Conservation (phyloP, 2,888 invertebrate species). For the Himalopsyche japonica region DNA sequence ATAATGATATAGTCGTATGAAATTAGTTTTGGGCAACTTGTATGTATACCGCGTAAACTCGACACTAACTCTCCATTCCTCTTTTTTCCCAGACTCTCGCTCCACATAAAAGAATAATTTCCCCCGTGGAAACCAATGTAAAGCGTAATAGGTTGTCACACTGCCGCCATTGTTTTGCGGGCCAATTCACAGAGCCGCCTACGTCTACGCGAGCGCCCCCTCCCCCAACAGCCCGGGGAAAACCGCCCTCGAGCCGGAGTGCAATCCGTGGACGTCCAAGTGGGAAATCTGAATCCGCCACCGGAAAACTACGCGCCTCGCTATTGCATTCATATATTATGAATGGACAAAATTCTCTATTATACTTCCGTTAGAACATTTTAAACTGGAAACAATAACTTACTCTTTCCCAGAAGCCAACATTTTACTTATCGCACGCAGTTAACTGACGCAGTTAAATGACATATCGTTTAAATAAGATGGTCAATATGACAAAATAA, state of each 20-base stretch:
- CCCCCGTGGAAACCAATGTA: conserved; percentile 31
- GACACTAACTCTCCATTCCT: conserved; percentile 8
- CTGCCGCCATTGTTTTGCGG: conserved; percentile 28
- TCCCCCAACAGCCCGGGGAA: background rate
- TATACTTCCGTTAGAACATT: background rate
- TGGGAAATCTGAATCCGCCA: background rate
- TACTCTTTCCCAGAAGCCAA: no score
- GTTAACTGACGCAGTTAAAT: no score
- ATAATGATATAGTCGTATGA: no score
- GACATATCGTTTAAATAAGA: no score
- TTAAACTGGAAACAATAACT: no score
- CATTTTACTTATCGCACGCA: no score
- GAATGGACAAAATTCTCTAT: background rate
- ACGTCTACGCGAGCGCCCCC: conserved; percentile 7
- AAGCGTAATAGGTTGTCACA: conserved; percentile 34
- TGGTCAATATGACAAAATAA: no score
- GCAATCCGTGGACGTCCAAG: conserved; percentile 7
- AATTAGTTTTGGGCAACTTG: background rate
- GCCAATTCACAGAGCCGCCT: conserved; percentile 17
- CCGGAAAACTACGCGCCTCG: background rate
- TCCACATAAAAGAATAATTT: conserved; percentile 35
- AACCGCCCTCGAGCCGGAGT: background rate
- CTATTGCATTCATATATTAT: background rate
- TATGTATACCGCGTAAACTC: background rate
- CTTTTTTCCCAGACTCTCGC: conserved; percentile 1